Evolutionary conservation across 2,888 invertebrate species (phyloP).

Genomic region (Drosophila pegasa): DNA sequence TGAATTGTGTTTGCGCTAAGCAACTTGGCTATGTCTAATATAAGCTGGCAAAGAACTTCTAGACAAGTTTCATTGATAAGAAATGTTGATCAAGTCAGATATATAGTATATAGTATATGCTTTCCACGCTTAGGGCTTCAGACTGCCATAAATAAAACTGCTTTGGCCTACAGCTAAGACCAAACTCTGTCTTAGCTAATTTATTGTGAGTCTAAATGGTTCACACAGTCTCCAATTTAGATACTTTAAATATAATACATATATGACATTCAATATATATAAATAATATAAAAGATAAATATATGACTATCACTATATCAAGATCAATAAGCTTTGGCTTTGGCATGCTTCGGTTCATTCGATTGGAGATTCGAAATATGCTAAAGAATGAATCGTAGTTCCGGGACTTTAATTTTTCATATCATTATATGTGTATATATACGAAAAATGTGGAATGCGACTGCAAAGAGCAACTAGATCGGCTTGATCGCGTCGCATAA

Average conservation of each 20-base stretch:
- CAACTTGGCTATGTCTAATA: background rate
- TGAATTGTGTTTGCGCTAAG: background rate
- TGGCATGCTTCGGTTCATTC: background rate
- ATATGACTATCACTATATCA: background rate
- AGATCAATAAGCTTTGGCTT: background rate
- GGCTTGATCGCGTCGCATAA: constrained; percentile 1
- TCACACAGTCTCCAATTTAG: background rate
- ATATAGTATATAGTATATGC: background rate
- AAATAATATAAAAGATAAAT: background rate
- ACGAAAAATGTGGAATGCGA: background rate
- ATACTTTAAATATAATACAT: background rate
- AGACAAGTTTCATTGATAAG: background rate
- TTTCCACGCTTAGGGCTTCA: background rate
- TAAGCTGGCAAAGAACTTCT: background rate
- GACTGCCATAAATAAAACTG: background rate
- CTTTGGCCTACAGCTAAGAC: background rate
- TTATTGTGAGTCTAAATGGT: too few species aligned
- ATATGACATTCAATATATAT: too few species aligned
- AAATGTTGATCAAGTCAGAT: background rate
- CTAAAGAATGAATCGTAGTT: background rate
- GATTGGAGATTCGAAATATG: background rate
- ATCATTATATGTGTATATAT: background rate
- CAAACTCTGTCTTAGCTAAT: background rate
- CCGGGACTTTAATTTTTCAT: background rate
- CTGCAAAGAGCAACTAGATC: constrained; percentile 4